Evolutionary conservation across 2,797 vertebrate genomes (phyloP).

Genomic region (Ceryle rudis): DNA sequence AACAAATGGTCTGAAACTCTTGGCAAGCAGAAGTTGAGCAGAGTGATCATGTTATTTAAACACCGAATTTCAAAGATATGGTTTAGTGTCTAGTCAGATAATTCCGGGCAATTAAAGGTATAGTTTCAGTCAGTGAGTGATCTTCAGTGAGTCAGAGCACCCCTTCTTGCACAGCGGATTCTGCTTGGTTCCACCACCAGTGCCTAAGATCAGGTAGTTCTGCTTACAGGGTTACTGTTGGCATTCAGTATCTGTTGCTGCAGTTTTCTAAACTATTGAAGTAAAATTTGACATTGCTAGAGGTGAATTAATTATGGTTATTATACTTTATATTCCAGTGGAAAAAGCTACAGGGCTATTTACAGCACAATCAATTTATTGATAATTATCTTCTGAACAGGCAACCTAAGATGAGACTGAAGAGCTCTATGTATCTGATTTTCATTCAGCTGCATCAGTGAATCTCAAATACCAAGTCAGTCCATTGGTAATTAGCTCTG

Average conservation of each 20-base stretch:
- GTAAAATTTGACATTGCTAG: neutral
- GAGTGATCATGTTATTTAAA: neutral
- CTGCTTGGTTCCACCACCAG: neutral
- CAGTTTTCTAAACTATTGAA: neutral
- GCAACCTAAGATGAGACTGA: neutral
- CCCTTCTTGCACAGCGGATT: neutral
- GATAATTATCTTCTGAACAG: neutral
- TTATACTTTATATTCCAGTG: neutral
- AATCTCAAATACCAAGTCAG: neutral
- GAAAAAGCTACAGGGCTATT: neutral
- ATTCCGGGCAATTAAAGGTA: neutral
- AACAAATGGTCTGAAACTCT: neutral
- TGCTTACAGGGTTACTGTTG: neutral
- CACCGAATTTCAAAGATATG: neutral
- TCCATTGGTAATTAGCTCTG: neutral
- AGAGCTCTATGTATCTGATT: neutral
- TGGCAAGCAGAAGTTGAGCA: neutral
- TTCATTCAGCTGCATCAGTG: neutral
- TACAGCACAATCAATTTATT: slow-evolving; percentile 14
- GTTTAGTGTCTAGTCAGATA: neutral
- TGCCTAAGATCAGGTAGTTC: neutral
- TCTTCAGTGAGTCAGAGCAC: accelerated
- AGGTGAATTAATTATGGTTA: neutral
- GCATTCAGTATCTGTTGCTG: neutral
- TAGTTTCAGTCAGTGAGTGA: neutral